These are phyloP conservation scores for Parthenolecanium corni DNA, from an alignment of 2,888 invertebrate genomes.

Conservation along the genomic window DNA sequence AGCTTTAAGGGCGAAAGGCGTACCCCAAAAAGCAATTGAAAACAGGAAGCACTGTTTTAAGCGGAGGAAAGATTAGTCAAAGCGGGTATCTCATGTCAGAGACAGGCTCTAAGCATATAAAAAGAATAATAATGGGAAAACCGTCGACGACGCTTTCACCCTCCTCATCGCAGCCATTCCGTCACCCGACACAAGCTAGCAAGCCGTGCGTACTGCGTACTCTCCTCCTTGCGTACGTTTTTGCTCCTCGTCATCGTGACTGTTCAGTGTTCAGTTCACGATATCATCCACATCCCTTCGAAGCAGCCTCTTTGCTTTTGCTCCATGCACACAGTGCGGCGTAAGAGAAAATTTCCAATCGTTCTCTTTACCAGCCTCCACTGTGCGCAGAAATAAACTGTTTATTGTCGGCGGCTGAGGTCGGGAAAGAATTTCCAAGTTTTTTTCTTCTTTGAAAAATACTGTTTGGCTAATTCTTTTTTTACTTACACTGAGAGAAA, in stretches of 20 bases:
- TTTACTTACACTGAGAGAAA: too few relatives aligned
- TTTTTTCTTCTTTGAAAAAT: too few relatives aligned
- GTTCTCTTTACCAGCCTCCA: too few relatives aligned
- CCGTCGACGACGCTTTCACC: slow-evolving; percentile 10
- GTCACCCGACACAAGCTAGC: not conserved
- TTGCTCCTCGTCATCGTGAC: slow-evolving; percentile 33
- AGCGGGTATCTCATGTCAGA: slow-evolving; percentile 28
- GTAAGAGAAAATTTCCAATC: too few relatives aligned
- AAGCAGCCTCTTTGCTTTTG: too few relatives aligned
- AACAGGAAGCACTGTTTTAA: slow-evolving; percentile 28
- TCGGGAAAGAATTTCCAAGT: too few relatives aligned
- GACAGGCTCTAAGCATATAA: slow-evolving; percentile 27
- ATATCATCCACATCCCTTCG: slow-evolving; percentile 16
- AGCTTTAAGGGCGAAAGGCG: slow-evolving; percentile 27
- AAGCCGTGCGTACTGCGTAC: not conserved
- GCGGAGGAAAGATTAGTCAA: slow-evolving; percentile 28
- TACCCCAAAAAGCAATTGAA: slow-evolving; percentile 28
- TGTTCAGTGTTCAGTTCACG: slow-evolving; percentile 32
- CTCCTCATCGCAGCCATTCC: not conserved
- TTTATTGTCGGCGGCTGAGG: too few relatives aligned
- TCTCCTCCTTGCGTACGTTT: not conserved
- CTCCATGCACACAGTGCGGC: too few relatives aligned
- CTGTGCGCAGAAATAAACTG: too few relatives aligned
- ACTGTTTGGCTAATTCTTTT: too few relatives aligned
- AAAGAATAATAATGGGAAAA: slow-evolving; percentile 28